Conservation (phyloP, 2,888 invertebrate genomes). For the Theretra japonica region DNA sequence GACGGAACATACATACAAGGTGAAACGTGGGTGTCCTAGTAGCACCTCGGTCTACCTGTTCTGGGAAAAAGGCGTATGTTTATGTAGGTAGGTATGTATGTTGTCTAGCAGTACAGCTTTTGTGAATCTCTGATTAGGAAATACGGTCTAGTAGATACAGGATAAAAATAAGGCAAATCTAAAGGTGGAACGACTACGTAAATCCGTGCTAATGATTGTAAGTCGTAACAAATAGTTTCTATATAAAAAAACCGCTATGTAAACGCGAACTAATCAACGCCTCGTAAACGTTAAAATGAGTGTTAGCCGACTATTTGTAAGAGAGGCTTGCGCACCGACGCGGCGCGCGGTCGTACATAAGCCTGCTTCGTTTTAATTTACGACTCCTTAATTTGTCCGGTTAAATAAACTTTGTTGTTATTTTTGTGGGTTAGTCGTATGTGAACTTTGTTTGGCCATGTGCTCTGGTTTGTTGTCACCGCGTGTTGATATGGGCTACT, state of each 20-base stretch:
- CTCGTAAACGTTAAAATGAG: conserved; percentile 15
- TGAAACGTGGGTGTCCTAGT: too few species aligned
- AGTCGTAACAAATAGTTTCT: neutral
- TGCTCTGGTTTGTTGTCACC: neutral
- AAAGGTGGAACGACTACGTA: neutral
- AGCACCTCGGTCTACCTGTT: too few species aligned
- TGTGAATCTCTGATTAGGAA: too few species aligned
- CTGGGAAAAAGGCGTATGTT: too few species aligned
- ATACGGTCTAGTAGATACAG: too few species aligned
- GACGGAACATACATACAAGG: too few species aligned
- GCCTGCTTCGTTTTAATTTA: conserved; percentile 28
- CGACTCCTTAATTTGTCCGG: conserved; percentile 22
- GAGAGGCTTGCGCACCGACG: neutral
- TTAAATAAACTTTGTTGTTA: conserved; percentile 18
- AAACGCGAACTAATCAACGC: neutral
- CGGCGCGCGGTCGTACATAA: conserved; percentile 25
- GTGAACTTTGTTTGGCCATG: neutral
- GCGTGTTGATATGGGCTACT: neutral
- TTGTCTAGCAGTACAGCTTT: too few species aligned
- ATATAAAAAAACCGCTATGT: neutral
- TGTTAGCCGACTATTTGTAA: conserved; percentile 20
- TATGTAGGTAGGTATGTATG: too few species aligned
- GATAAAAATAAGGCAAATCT: too few species aligned
- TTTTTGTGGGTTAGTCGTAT: conserved; percentile 1
- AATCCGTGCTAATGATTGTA: neutral